Evolutionary conservation across 1,140 invertebrate species (phyloP), one percentile per base, ranked within the genome.

Genomic region (Drosophila yakuba): DNA sequence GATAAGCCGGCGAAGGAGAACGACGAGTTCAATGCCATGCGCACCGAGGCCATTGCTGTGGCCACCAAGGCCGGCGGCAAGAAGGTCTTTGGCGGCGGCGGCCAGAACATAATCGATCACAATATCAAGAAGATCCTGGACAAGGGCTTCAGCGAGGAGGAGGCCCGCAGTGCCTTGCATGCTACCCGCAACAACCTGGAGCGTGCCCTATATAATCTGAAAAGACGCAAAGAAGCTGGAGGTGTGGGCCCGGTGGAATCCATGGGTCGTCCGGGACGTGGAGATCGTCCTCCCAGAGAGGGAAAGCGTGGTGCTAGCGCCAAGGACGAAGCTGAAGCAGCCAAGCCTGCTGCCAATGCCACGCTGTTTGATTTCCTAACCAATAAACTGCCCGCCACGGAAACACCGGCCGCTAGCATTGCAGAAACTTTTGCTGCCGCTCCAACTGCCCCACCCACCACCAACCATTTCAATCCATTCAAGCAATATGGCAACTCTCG

Each of bases 281-380:
- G 63, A 1, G 84, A 88, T 14, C 17, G 84, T 0, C 25, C 58
- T 7, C 72, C 60, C 0, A 66, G 80, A 7, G 84, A 89, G 7
- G 91, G 88, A 7, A 90, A 85, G 41, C 74, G 85, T 6, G 81
- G 85, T 0, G 93, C 94, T 7, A 72, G 69, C 51, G 94, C 94
- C 67, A 95, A 95, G 81, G 94, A 95, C 78, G 93, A 94, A 59
- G 94, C 94, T 58, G 88, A 90, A 41, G 93, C 94, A 4, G 92
- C 94, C 20, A 97, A 97, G 92, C 97, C 97, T 3, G 96, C 96
- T 58, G 96, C 96, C 17, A 97, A 96, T 91, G 95, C 97, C 1
- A 97, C 96, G 1, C 92, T 98, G 2, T 98, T 98, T 93, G 97
- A 97, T 92, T 98, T 97, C 90, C 93, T 98, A 4, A 96, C 97